These are phyloP conservation scores for Anhinga anhinga DNA, from an alignment of 2,113 vertebrate genomes.

Conservation along the genomic window DNA sequence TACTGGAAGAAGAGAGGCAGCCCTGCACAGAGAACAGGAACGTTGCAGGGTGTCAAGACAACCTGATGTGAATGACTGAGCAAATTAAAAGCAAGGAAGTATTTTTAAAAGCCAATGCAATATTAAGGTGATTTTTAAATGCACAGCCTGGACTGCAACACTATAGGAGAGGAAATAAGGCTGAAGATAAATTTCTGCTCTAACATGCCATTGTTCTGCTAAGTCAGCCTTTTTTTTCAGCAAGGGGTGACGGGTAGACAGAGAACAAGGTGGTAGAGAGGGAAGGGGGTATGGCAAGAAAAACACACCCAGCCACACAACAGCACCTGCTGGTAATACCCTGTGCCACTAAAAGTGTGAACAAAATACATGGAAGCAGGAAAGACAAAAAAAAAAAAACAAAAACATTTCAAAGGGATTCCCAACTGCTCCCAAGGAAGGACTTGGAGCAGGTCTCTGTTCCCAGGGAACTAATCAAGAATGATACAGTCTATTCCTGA, in stretches of 20 bases:
- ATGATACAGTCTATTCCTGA: background rate
- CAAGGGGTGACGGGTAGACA: background rate
- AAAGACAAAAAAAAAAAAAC: background rate
- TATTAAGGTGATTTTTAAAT: background rate
- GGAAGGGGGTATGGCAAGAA: background rate
- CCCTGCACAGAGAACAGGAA: background rate
- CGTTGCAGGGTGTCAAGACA: background rate
- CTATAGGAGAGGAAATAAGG: background rate
- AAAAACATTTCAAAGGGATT: background rate
- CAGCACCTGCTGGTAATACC: background rate
- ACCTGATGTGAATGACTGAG: background rate
- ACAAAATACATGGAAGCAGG: background rate
- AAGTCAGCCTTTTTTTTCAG: background rate
- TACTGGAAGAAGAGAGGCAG: background rate
- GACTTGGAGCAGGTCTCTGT: background rate
- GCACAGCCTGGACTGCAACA: background rate
- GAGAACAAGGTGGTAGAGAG: background rate
- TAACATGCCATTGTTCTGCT: background rate
- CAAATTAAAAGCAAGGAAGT: background rate
- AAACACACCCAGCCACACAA: background rate
- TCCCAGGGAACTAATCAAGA: background rate
- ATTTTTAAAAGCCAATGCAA: background rate
- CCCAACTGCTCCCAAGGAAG: background rate
- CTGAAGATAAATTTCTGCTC: background rate
- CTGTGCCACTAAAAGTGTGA: background rate